Conservation (phyloP, 1,140 invertebrate species). For the Arctopsyche grandis region DNA sequence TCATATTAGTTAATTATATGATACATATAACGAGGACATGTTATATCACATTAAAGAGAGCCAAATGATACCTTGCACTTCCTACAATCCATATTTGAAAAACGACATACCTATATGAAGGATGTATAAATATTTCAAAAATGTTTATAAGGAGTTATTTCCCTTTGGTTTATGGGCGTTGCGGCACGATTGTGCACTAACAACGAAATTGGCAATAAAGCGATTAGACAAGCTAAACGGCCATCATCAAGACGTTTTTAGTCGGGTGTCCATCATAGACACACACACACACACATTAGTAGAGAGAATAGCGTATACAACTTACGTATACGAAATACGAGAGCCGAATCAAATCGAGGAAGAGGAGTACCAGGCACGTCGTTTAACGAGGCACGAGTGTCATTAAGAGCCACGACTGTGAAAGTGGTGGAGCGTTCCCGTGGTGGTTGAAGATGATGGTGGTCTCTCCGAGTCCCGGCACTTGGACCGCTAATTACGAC, state of each 20-base stretch:
- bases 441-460: background rate
- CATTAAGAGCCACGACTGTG: too few species aligned
- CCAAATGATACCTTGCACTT: too few species aligned
- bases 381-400: background rate
- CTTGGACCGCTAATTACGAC: slow-evolving; percentile 24
- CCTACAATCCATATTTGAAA: too few species aligned
- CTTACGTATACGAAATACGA: background rate
- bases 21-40: too few species aligned
- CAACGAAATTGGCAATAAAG: background rate
- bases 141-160: background rate
- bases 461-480: background rate
- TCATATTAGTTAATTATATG: too few species aligned
- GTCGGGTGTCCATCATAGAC: too few species aligned
- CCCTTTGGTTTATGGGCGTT: background rate
- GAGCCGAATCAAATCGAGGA: too few species aligned
- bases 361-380: background rate
- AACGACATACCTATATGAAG: too few species aligned
- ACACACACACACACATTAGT: too few species aligned
- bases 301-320: background rate
- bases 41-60: too few species aligned
- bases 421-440: background rate
- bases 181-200: background rate
- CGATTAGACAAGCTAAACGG: background rate
- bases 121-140: background rate
- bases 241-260: background rate